A percentile compares a stretch with the other conserved stretches of the same genome.
Conservation (phyloP, 2,797 vertebrate species). For the Microtus agrestis region DNA sequence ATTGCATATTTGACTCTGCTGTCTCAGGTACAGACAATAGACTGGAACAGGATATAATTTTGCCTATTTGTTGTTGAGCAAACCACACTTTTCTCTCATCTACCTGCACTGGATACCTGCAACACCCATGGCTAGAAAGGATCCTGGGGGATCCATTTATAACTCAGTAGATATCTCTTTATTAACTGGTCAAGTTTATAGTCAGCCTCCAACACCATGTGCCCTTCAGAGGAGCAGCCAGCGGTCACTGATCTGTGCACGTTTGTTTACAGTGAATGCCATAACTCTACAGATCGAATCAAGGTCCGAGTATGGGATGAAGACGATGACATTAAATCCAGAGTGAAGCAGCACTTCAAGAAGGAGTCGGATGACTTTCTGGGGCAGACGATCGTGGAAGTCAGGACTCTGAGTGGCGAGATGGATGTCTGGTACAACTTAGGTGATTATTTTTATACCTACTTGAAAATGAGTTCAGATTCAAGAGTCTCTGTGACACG, state of each 20-base stretch:
- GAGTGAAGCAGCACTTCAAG: slow-evolving; percentile 99
- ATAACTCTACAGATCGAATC: slow-evolving; percentile 98
- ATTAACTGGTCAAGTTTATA: neutral
- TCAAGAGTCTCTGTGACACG: neutral
- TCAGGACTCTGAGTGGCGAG: slow-evolving; percentile 97
- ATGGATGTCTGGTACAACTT: slow-evolving; percentile 99
- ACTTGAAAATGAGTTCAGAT: slow-evolving; percentile 7
- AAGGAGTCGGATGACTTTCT: slow-evolving; percentile 98
- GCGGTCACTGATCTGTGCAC: slow-evolving; percentile 48
- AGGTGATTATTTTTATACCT: slow-evolving; percentile 86
- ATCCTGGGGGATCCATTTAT: neutral
- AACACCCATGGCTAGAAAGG: neutral
- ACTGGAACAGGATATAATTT: neutral
- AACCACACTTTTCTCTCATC: neutral
- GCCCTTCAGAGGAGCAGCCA: neutral
- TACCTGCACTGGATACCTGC: neutral
- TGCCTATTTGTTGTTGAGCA: neutral
- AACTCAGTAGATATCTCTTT: neutral
- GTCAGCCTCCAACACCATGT: neutral
- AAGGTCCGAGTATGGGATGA: slow-evolving; percentile 99
- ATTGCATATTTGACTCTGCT: neutral
- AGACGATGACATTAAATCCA: slow-evolving; percentile 98
- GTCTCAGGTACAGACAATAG: neutral
- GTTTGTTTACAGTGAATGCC: slow-evolving; percentile 93
- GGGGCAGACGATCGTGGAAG: slow-evolving; percentile 99